phyloP scores from a whole-genome alignment of 2,888 invertebrate genomes.

The Tridacna crocea region DNA sequence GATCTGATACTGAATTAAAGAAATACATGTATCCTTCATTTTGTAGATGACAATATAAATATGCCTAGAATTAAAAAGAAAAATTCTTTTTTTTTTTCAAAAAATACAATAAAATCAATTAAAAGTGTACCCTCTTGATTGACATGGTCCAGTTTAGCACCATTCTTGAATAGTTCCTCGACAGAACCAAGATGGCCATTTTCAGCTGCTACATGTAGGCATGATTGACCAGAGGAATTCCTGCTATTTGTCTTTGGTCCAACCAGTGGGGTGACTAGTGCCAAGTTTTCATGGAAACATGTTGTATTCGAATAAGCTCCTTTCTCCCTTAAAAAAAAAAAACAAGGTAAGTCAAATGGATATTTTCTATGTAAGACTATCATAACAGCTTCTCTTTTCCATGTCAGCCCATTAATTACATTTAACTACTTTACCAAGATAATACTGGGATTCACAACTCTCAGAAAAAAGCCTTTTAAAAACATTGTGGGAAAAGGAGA shows the following conservation, averaged over 20 bases:
- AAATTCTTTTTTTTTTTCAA: neutral
- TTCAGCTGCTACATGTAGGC: conserved; percentile 14
- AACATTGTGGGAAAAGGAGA: too few species aligned
- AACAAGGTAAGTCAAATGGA: too few species aligned
- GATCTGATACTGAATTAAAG: neutral
- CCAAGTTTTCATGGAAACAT: conserved; percentile 18
- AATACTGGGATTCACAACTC: too few species aligned
- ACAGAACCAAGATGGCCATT: conserved; percentile 9
- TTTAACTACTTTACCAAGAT: too few species aligned
- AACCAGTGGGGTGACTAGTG: conserved; percentile 21
- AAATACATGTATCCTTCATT: neutral
- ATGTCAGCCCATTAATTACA: too few species aligned
- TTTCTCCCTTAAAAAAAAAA: too few species aligned
- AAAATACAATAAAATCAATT: too few species aligned
- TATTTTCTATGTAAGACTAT: too few species aligned
- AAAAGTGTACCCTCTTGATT: neutral
- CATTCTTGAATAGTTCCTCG: neutral
- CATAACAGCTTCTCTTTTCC: too few species aligned
- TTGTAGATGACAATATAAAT: neutral
- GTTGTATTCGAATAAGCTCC: conserved; percentile 4
- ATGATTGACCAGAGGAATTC: conserved; percentile 18
- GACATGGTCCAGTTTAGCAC: neutral
- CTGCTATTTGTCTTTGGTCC: conserved; percentile 22
- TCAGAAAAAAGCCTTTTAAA: too few species aligned
- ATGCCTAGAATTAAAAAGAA: neutral